Evolutionary conservation across 2,113 vertebrate genomes (phyloP), one percentile per base, ranked within the genome.

Genomic region (Cebus imitator): DNA sequence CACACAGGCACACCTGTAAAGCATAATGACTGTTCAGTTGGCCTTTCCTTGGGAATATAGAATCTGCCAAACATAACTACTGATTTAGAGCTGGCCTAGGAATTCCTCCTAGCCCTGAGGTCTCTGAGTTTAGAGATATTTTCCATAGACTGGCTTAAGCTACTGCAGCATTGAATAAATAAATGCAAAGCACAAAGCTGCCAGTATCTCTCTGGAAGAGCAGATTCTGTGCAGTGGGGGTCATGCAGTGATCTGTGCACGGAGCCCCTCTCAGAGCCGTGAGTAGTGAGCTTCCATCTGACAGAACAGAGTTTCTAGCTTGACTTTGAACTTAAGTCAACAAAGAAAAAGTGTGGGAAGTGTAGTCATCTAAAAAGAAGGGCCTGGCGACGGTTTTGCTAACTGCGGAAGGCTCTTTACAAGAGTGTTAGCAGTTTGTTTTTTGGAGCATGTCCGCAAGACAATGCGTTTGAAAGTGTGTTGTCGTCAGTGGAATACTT

Each of bases 241-340:
- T 48, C 21, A 50, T 2, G 43, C 4, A 80, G 35, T 0, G 10
- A 3, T 21, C 10, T 10, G 43, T 32, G 92, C 90, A 23, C 1
- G 0, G 7, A 82, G 86, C 72, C 68, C 6, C 0, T 93, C 79
- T 96, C 92, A 0, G 6, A 90, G 61, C 89, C 87, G 78, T 72
- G 40, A 97, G 94, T 48, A 76, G 95, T 20, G 66, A 97, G 96
- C 89, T 83, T 35, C 43, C 97, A 92, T 97, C 98, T 97, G 98
- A 98, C 98, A 97, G 98, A 98, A 97, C 95, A 97, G 91, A 80
- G 97, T 97, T 97, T 95, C 93, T 57, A 79, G 73, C 57, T 95
- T 98, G 96, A 89, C 97, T 98, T 98, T 97, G 97, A 98, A 98
- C 90, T 97, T 96, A 96, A 87, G 91, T 97, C 97, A 98, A 93